Base-by-base conservation (phyloP, 2,888 invertebrate genomes). In the Lymantria monacha region DNA sequence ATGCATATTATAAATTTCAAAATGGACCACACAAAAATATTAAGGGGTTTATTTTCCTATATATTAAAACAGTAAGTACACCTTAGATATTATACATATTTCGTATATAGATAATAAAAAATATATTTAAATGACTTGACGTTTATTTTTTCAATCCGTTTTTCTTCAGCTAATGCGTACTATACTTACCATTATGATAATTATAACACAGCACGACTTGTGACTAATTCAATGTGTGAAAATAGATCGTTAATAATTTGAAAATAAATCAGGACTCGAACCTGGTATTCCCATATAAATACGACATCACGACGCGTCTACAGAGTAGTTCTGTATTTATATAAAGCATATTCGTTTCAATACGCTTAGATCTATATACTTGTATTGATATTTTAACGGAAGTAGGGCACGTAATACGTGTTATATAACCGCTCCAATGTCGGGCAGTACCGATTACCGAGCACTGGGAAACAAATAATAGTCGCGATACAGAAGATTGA, bases 341-440 rank as follows among this genome's bases (percentile, higher is more conserved):
- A 7, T 33, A 33, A 33, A 2, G 10, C 7, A 10, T 33, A 33
- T 33, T 33, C 33, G 9, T 10, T 10, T 33, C 9, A 33, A 33
- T 10, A 33, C 10, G 33, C 10, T 33, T 33, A 33, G 33, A 33
- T 33, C 10, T 7, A 33, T 33, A 10, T 33, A 9, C 1, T 13
- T 41, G n/a, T 40, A 30, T 41, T 14, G 14, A 36, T 11, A 36
- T 11, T 11, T n/a, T 38, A 38, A n/a, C 8, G 33, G 33, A 44
- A 33, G 22, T 44, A 9, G 30, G 10, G 43, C n/a, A 40, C 31
- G 31, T 46, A 46, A 43, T 33, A 37, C 2, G 36, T 14, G 22
- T 46, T 43, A 43, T 30, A 30, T 46, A 46, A 50, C 31, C 9
- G 42, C 45, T 30, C 12, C 38, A 45, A 49, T 50, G 1, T 37